Percentiles rank a stretch among this genome's conserved stretches.
These are phyloP conservation scores for Stomatorhinus walkeri DNA, from an alignment of 2,797 vertebrate genomes.

Conservation along the genomic window DNA sequence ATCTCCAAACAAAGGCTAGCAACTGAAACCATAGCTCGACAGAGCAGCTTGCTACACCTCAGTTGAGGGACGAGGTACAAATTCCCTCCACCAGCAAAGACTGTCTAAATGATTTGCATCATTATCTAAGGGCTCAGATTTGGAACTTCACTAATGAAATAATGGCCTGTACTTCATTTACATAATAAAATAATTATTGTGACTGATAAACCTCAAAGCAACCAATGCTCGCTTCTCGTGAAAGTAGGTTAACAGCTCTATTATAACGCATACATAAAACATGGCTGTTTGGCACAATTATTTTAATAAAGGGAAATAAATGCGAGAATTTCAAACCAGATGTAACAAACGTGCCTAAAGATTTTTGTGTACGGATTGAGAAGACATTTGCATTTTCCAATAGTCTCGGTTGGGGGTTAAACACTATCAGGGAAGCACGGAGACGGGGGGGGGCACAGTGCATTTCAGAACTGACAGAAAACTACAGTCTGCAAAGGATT, in stretches of 20 bases:
- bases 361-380: neutral
- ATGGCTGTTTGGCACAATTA: neutral
- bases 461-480: neutral
- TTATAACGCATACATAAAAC: constrained; percentile 32
- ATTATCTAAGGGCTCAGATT: constrained; percentile 65
- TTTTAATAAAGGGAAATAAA: neutral
- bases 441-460: neutral
- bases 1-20: neutral
- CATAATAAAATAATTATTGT: constrained; percentile 75
- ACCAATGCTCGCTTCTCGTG: constrained; percentile 37
- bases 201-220: constrained; percentile 70
- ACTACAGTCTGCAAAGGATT: neutral
- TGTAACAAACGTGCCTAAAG: neutral
- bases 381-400: neutral
- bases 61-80: constrained; percentile 46
- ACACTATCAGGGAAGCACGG: neutral
- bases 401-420: neutral
- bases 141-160: constrained; percentile 69
- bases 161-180: constrained; percentile 63
- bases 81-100: constrained; percentile 43
- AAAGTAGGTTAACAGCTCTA: constrained; percentile 38
- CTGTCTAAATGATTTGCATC: constrained; percentile 54
- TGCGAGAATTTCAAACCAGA: neutral
- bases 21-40: constrained; percentile 20
- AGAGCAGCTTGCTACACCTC: constrained; percentile 52